A percentile compares a stretch with the other conserved stretches of the same genome.
Conservation (phyloP, 2,113 vertebrate species). For the Cynoglossus semilaevis region DNA sequence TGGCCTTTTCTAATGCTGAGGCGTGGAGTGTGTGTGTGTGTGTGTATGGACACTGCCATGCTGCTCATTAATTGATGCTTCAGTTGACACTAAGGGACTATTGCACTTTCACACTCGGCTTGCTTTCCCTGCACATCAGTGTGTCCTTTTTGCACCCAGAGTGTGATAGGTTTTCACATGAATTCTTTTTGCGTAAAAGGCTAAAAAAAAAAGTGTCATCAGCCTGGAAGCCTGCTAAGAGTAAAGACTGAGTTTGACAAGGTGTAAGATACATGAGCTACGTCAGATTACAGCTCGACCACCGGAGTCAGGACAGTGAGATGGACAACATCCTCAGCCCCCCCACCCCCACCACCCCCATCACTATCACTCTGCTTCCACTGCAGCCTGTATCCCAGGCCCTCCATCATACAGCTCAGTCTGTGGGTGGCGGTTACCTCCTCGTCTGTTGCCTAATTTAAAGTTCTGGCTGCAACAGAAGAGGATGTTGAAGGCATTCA, state of each 20-base stretch:
- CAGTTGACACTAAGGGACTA: constrained; percentile 59
- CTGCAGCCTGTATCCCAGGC: constrained; percentile 23
- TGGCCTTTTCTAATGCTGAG: constrained; percentile 40
- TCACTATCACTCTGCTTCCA: constrained; percentile 49
- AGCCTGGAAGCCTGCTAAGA: constrained; percentile 23
- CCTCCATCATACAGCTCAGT: constrained; percentile 19
- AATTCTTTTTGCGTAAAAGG: constrained; percentile 38
- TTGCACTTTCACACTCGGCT: constrained; percentile 59
- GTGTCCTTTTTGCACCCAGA: constrained; percentile 17
- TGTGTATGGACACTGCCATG: constrained; percentile 63
- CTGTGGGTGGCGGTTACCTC: constrained; percentile 28
- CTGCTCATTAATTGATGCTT: constrained; percentile 73
- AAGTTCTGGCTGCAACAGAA: constrained; percentile 35
- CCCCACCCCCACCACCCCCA: constrained; percentile 17
- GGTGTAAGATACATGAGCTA: constrained; percentile 35
- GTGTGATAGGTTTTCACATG: constrained; percentile 23
- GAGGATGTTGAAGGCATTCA: constrained; percentile 30
- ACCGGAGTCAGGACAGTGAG: constrained; percentile 23
- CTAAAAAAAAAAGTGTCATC: constrained; percentile 38
- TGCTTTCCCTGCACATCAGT: constrained; percentile 21
- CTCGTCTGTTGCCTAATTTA: constrained; percentile 37
- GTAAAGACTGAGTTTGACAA: constrained; percentile 41
- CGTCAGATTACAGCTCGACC: constrained; percentile 8
- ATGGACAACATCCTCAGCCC: constrained; percentile 11
- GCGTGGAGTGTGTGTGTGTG: constrained; percentile 67